Conservation (phyloP, 2,113 vertebrate species). For the Rhinogobius similis region DNA sequence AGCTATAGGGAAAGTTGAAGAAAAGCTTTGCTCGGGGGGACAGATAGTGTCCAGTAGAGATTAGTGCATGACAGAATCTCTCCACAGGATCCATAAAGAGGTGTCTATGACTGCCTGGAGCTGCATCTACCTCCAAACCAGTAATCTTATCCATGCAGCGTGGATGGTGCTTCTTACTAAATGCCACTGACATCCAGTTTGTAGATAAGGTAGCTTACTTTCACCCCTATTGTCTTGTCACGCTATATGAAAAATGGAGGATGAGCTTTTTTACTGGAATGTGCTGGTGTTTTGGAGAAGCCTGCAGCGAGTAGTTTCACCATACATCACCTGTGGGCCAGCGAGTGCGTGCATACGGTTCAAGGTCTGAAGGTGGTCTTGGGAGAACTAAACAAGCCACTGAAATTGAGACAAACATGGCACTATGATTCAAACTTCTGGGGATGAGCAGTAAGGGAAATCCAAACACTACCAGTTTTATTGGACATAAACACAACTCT, state of each 20-base stretch:
- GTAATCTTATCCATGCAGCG: slow-evolving; percentile 66
- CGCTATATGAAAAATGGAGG: slow-evolving; percentile 55
- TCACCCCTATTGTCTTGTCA: slow-evolving; percentile 70
- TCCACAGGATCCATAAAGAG: slow-evolving; percentile 44
- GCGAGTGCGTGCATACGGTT: slow-evolving; percentile 28
- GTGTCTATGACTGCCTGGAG: slow-evolving; percentile 29
- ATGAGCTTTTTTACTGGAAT: slow-evolving; percentile 52
- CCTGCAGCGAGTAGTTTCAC: slow-evolving; percentile 45
- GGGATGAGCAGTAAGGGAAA: slow-evolving; percentile 24
- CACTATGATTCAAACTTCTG: slow-evolving; percentile 27
- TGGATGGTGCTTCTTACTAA: slow-evolving; percentile 41
- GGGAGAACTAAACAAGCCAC: slow-evolving; percentile 12
- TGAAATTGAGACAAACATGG: slow-evolving; percentile 35
- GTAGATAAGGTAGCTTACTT: slow-evolving; percentile 67
- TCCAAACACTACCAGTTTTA: slow-evolving; percentile 51
- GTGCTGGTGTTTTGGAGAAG: slow-evolving; percentile 52
- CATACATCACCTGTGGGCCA: slow-evolving; percentile 20
- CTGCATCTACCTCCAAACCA: slow-evolving; percentile 47
- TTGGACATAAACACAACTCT: slow-evolving; percentile 45
- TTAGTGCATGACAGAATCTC: slow-evolving; percentile 62
- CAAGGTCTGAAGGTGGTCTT: slow-evolving; percentile 21
- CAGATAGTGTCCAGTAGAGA: slow-evolving; percentile 50
- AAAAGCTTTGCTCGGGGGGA: slow-evolving; percentile 53
- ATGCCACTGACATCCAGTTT: slow-evolving; percentile 45
- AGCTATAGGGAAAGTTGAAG: slow-evolving; percentile 13